Base-by-base conservation (phyloP, 2,888 invertebrate species). In the Coelopa pilipes region DNA sequence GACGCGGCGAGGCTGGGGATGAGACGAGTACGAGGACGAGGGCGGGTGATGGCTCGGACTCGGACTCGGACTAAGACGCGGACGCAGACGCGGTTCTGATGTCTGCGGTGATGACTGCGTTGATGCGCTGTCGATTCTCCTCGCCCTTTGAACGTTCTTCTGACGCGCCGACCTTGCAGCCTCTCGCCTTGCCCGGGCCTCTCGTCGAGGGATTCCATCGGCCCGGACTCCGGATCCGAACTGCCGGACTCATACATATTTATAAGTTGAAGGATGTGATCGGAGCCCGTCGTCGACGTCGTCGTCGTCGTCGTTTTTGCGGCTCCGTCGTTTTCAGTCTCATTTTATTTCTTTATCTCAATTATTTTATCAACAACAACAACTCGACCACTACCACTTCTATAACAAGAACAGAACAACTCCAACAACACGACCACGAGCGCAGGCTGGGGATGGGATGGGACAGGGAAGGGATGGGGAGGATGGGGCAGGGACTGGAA, bases 161-260 rank as follows among this genome's bases (percentile, higher is more conserved):
- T 80, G 82, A 81, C 78, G 79, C 78, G 77, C 81, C 83, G 82
- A 83, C 84, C 83, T 83, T 83, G 82, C 72, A 78, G 79, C n/a
- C n/a, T n/a, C n/a, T n/a, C n/a, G n/a, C 53, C 70, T 34, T 74
- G 46, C 45, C 12, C 49, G 49, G 80, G 55, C 72, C 47, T 53
- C 71, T 49, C 69, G 65, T 45, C 69, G 80, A 82, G 82, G 83
- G 82, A 82, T 83, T 82, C 82, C 84, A 82, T 82, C 69, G 50
- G 66, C 2, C 67, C n/a, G 24, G 60, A 21, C 15, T 62, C 15
- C 60, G 60, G 59, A 71, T 63, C 55, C 53, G 34, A 71, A 71
- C 71, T 71, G 82, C 83, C 83, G 79, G 83, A 82, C 80, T 82
- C 82, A 82, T 82, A 83, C 84, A 82, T 82, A 82, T 82, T 82